Base-by-base conservation (phyloP, 2,888 invertebrate genomes). In the Torymus aiolomorphi region DNA sequence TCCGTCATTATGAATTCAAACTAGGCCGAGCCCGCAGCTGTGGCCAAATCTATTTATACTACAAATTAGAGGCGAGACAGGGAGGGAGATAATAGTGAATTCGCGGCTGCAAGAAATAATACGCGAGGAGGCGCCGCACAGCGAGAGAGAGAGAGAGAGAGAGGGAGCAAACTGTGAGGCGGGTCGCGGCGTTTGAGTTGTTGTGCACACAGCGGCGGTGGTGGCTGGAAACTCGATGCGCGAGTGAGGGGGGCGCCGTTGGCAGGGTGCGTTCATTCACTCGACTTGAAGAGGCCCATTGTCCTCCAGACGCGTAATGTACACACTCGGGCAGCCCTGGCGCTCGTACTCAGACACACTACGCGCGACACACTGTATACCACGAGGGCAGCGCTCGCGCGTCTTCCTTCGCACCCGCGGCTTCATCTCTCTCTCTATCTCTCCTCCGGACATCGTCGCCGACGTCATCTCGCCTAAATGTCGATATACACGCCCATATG, bases 211-310 rank as follows among this genome's bases (percentile, higher is more conserved):
- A 69, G 3, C 10, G 31, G 8, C 0, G 59, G 51, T 11, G 18
- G 59, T 8, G 61, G 54, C 67, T 57, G 57, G 57, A 70, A 70
- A 59, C 56, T 72, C 72, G 52, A 52, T 56, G 51, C 16, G 11
- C 54, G 56, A 14, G 14, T 49, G 3, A 31, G 63, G 11, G 24
- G n/a, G 13, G 16, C 12, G 24, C 56, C 56, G 11, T 13, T 54
- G 18, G 18, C 12, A 2, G 56, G 51, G 2, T 4, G 54, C 18
- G 59, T 61, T 72, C 78, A 74, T 78, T 78, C 74, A 70, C 62
- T 67, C 63, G 75, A 74, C 69, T 75, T 18, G 74, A 70, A 75
- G 79, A 75, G 74, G 79, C 54, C 79, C 79, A 75, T 79, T 79
- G 79, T 75, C 79, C 74, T 65, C 52, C 16, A 69, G 78, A 78